phyloP scores from a whole-genome alignment of 2,888 invertebrate genomes.

The Melitaea athalia region DNA sequence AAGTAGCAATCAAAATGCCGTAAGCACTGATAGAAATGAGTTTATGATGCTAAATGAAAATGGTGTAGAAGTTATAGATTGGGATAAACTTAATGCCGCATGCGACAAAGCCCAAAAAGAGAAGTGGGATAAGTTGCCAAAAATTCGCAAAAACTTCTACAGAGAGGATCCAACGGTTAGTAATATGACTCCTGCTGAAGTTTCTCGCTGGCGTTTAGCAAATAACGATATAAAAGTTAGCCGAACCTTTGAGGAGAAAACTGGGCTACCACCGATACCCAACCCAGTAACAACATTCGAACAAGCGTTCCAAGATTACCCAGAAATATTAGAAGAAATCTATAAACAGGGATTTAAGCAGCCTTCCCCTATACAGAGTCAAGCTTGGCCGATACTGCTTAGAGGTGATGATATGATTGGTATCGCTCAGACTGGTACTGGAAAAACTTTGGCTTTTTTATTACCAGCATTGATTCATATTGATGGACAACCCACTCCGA shows the following conservation, averaged over 20 bases:
- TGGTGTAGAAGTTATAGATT: slow-evolving; percentile 79
- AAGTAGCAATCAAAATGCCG: slow-evolving; percentile 38
- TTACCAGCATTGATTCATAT: slow-evolving; percentile 97
- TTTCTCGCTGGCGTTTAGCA: slow-evolving; percentile 82
- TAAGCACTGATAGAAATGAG: slow-evolving; percentile 49
- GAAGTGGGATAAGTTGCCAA: slow-evolving; percentile 85
- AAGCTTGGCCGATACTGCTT: slow-evolving; percentile 96
- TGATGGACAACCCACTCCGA: slow-evolving; percentile 90
- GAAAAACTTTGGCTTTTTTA: slow-evolving; percentile 97
- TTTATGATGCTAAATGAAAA: slow-evolving; percentile 59
- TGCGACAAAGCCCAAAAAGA: slow-evolving; percentile 81
- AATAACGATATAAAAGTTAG: slow-evolving; percentile 90
- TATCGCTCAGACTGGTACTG: slow-evolving; percentile 97
- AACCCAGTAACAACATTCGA: slow-evolving; percentile 92
- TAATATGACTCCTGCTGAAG: slow-evolving; percentile 84
- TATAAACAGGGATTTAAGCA: slow-evolving; percentile 88
- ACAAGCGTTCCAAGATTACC: slow-evolving; percentile 90
- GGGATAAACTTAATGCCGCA: slow-evolving; percentile 79
- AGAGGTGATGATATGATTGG: slow-evolving; percentile 97
- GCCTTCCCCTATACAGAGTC: slow-evolving; percentile 96
- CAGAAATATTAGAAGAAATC: slow-evolving; percentile 92
- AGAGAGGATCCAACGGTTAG: slow-evolving; percentile 87
- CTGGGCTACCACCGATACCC: slow-evolving; percentile 80
- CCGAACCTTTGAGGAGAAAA: slow-evolving; percentile 83
- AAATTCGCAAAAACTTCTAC: slow-evolving; percentile 91